phyloP scores from a whole-genome alignment of 2,113 vertebrate species.

The Lasiurus borealis region DNA sequence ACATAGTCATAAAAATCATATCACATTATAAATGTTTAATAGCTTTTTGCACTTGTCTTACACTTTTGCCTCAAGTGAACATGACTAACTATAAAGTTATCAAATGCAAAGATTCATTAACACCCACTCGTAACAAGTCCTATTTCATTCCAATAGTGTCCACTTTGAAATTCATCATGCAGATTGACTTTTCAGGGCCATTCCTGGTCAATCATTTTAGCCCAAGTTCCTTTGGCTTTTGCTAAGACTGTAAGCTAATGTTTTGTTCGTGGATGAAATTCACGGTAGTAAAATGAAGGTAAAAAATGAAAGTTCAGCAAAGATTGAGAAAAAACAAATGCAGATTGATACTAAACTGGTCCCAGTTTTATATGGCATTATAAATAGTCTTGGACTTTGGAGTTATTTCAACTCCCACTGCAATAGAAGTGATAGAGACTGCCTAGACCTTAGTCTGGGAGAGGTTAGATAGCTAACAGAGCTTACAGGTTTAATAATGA shows the following conservation, averaged over 20 bases:
- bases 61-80: not conserved
- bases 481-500: not conserved
- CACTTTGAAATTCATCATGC: not conserved
- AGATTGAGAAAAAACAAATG: not conserved
- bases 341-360: not conserved
- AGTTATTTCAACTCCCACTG: not conserved
- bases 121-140: not conserved
- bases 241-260: not conserved
- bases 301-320: not conserved
- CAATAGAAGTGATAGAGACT: not conserved
- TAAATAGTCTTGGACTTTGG: not conserved
- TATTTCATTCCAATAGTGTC: not conserved
- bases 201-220: not conserved
- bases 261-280: not conserved
- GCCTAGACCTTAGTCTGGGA: not conserved
- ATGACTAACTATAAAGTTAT: not conserved
- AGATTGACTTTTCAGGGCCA: not conserved
- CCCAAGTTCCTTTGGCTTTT: not conserved
- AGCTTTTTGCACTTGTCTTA: constrained; percentile 12
- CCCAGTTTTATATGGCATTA: not conserved
- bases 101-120: not conserved
- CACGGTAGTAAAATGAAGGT: not conserved
- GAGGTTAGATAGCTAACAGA: not conserved
- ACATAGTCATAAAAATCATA: not conserved
- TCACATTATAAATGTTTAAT: not conserved